These are phyloP conservation scores for Conopomorpha cramerella DNA, from an alignment of 1,140 invertebrate genomes.

Conservation along the genomic window DNA sequence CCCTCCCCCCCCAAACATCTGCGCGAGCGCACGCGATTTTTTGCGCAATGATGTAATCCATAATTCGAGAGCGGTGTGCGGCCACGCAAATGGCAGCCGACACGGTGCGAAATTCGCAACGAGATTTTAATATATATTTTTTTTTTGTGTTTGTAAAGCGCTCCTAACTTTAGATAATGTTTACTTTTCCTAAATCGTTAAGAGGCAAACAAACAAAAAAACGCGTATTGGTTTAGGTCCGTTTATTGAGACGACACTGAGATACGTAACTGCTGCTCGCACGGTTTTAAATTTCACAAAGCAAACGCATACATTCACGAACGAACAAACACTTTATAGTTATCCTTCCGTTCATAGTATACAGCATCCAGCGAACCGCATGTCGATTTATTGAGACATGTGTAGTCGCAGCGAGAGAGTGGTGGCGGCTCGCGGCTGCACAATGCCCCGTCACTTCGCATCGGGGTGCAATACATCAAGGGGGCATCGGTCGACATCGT, in stretches of 20 bases:
- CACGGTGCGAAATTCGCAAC: conserved; percentile 26
- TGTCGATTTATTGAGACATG: conserved; percentile 1
- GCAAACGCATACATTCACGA: conserved; percentile 13
- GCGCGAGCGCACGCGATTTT: conserved; percentile 45
- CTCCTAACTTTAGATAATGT: too few relatives aligned
- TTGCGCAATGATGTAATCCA: conserved; percentile 52
- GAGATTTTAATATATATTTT: too few relatives aligned
- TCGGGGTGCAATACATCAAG: conserved; percentile 1
- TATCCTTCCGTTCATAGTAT: not conserved
- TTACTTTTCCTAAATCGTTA: too few relatives aligned
- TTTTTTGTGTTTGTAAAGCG: too few relatives aligned
- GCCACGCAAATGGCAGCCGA: conserved; percentile 28
- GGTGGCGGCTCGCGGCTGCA: too few relatives aligned
- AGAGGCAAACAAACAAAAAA: too few relatives aligned
- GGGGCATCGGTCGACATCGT: conserved; percentile 2
- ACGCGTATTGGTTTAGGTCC: too few relatives aligned
- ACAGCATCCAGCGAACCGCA: too few relatives aligned
- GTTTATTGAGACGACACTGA: too few relatives aligned
- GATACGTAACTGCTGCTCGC: too few relatives aligned
- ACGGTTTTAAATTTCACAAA: too few relatives aligned
- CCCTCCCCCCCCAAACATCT: not conserved
- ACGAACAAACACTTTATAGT: conserved; percentile 14
- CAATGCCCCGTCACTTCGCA: not conserved
- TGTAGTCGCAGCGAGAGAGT: too few relatives aligned
- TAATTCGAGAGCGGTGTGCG: conserved; percentile 44